These are phyloP conservation scores for Hirtodrosophila alboralis DNA, from an alignment of 2,888 invertebrate genomes.

Conservation along the genomic window DNA sequence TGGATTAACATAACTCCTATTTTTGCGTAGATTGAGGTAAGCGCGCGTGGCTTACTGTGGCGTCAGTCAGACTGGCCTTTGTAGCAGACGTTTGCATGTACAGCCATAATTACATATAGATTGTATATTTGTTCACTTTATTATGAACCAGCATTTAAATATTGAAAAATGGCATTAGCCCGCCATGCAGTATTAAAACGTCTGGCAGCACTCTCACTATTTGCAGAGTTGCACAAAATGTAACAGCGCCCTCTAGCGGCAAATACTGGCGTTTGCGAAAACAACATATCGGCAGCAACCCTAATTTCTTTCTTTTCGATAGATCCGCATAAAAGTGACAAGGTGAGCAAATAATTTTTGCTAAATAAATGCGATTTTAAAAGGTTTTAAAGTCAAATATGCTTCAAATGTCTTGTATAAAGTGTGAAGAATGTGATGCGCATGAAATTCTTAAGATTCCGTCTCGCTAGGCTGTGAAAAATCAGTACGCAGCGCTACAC, in stretches of 20 bases:
- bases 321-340: slow-evolving; percentile 80
- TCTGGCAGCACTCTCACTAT: slow-evolving; percentile 22
- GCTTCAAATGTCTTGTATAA: slow-evolving; percentile 1
- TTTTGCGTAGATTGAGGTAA: slow-evolving; percentile 64
- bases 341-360: slow-evolving; percentile 76
- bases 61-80: slow-evolving; percentile 63
- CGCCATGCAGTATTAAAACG: neutral
- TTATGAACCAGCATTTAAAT: neutral
- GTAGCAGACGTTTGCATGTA: neutral
- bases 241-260: slow-evolving; percentile 28
- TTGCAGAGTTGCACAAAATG: slow-evolving; percentile 18
- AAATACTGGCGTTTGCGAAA: neutral
- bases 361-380: slow-evolving; percentile 41
- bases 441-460: slow-evolving; percentile 22
- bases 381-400: slow-evolving; percentile 14
- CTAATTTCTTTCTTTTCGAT: slow-evolving; percentile 82
- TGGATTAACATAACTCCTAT: slow-evolving; percentile 59
- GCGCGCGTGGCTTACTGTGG: slow-evolving; percentile 54
- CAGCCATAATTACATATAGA: neutral
- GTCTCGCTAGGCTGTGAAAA: slow-evolving; percentile 8
- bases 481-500: slow-evolving; percentile 58
- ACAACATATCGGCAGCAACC: slow-evolving; percentile 35
- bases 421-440: slow-evolving; percentile 4
- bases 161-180: neutral
- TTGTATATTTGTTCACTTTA: too few relatives aligned